Evolutionary conservation across 2,888 invertebrate genomes (phyloP), one percentile per base, ranked within the genome.

Genomic region (Diploptera punctata): DNA sequence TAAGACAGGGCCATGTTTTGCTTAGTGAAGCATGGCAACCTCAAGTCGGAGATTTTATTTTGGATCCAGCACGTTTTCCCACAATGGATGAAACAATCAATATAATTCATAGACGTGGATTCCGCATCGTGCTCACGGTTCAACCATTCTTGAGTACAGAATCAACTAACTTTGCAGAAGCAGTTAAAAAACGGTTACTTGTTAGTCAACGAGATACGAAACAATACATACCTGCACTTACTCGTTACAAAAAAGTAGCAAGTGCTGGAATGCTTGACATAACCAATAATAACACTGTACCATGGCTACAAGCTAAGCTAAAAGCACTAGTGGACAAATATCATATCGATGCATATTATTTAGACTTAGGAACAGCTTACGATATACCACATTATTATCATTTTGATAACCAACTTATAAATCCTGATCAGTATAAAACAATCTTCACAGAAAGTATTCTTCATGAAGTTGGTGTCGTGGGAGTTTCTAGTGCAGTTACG

Each of bases 191-290:
- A 70, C 86, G 91, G 70, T 80, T 94, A n/a, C 82, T 95, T 2
- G 89, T 95, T 52, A 91, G 91, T n/a, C 94, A 95, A 79, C 86
- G 93, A 21, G 90, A 90, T 72, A 91, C 91, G 76, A 93, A 93
- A 77, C 86, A 90, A 71, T 87, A 91, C 76, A 93, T 95, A 68
- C 95, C 95, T 3, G 94, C 94, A 0, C 81, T 96, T 21, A 93
- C 95, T 0, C 72, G 92, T 76, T 95, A 95, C 82, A 92, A 94
- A 80, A 91, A 92, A 5, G 87, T 90, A 54, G 80, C 79, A 38
- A 94, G 94, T 78, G 93, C 94, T 13, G 93, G 93, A 0, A 91
- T 96, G 1, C 81, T 98, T 71, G 97, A 98, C 80, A 88, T 96
- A 4, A 96, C 96, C 0, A 94, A 95, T 77, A 91, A 92, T 77